These are phyloP conservation scores for Dolichomitus sp. DNA, from an alignment of 2,888 invertebrate species.

Conservation along the genomic window DNA sequence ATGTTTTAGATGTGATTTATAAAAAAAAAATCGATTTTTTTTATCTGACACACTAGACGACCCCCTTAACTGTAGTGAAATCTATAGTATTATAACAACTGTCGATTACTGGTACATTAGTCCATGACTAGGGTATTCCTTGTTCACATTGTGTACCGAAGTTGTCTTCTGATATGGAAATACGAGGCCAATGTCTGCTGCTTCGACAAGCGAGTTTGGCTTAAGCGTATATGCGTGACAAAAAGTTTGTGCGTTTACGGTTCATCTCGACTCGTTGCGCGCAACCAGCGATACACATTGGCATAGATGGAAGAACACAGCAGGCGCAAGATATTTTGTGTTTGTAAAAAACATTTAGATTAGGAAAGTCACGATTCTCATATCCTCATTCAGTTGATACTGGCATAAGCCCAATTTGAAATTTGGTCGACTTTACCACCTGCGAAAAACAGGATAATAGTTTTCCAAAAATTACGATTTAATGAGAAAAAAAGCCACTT, in stretches of 20 bases:
- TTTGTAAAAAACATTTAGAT: background rate
- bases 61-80: background rate
- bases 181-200: conserved; percentile 46
- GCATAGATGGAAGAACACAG: background rate
- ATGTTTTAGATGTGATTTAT: too few species aligned
- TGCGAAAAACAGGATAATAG: too few species aligned
- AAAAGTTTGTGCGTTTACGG: conserved; percentile 25
- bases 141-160: background rate
- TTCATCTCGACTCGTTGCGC: conserved; percentile 20
- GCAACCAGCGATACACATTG: conserved; percentile 47
- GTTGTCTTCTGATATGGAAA: conserved; percentile 53
- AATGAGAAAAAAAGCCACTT: too few species aligned
- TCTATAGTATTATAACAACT: background rate
- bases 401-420: too few species aligned
- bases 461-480: too few species aligned
- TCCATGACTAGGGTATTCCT: background rate
- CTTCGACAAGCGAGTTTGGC: background rate
- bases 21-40: too few species aligned
- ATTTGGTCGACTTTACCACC: too few species aligned
- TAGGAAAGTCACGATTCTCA: background rate
- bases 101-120: conserved; percentile 8
- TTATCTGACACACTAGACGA: too few species aligned
- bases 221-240: conserved; percentile 31
- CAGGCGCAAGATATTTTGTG: background rate
- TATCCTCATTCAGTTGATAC: background rate